These are phyloP conservation scores for Pocillopora grandis DNA, from an alignment of 92 coral and sea anemone species.

Conservation along the genomic window DNA sequence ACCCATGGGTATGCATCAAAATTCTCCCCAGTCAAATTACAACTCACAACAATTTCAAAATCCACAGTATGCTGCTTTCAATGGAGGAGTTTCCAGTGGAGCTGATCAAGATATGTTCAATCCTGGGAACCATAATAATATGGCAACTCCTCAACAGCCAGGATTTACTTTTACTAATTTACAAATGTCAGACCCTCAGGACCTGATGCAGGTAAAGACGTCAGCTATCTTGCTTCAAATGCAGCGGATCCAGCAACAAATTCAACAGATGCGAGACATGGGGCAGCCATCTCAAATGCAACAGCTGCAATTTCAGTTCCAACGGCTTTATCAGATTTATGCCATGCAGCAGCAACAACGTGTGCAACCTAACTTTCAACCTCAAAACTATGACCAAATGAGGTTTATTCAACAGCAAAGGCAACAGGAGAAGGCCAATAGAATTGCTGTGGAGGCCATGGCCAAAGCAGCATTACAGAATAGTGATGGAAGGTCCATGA, in stretches of 20 bases:
- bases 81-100: slow-evolving; percentile 46
- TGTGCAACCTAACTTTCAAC: slow-evolving; percentile 77
- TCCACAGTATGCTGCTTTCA: slow-evolving; percentile 47
- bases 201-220: slow-evolving; percentile 83
- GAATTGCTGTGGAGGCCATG: slow-evolving; percentile 98
- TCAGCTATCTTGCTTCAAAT: slow-evolving; percentile 89
- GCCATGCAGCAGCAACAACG: slow-evolving; percentile 88
- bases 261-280: slow-evolving; percentile 89
- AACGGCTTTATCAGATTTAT: slow-evolving; percentile 84
- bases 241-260: slow-evolving; percentile 97
- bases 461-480: slow-evolving; percentile 94
- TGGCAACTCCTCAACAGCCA: slow-evolving; percentile 58
- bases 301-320: slow-evolving; percentile 93
- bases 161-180: slow-evolving; percentile 71
- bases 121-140: slow-evolving; percentile 56
- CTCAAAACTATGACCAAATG: slow-evolving; percentile 79
- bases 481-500: slow-evolving; percentile 55
- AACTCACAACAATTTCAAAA: slow-evolving; percentile 58
- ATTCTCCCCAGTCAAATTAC: slow-evolving; percentile 66
- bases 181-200: slow-evolving; percentile 73
- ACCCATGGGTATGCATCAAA: slow-evolving; percentile 61
- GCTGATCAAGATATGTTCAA: slow-evolving; percentile 50
- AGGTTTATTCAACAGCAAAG: slow-evolving; percentile 76
- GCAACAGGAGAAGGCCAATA: slow-evolving; percentile 95
- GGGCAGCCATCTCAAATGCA: slow-evolving; percentile 79